Evolutionary conservation across 2,797 vertebrate genomes (phyloP).

Genomic region (Aulostomus chinensis): DNA sequence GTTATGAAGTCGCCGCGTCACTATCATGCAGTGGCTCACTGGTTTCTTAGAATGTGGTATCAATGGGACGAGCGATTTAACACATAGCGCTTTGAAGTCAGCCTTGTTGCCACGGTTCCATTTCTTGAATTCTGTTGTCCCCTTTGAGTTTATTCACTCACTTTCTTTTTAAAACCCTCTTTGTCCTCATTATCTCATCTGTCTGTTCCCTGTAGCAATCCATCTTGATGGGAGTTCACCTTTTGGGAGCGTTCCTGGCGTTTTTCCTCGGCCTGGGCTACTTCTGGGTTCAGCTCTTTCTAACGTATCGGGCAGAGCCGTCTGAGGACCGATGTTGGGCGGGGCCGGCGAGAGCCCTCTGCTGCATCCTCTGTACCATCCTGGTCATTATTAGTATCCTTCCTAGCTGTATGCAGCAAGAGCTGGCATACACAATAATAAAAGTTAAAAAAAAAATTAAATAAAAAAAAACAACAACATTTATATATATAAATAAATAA

Average conservation of each 20-base stretch:
- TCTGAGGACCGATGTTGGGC: slow-evolving; percentile 66
- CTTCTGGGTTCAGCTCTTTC: slow-evolving; percentile 84
- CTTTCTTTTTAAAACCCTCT: background rate
- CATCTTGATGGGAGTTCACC: slow-evolving; percentile 62
- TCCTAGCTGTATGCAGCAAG: background rate
- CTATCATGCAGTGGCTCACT: too few species aligned
- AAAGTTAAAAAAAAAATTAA: too few species aligned
- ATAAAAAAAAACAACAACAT: too few species aligned
- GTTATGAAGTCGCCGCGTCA: too few species aligned
- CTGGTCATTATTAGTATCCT: slow-evolving; percentile 83
- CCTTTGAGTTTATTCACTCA: background rate
- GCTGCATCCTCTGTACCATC: slow-evolving; percentile 65
- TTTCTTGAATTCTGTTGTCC: too few species aligned
- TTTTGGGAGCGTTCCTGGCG: slow-evolving; percentile 79
- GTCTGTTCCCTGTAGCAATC: slow-evolving; percentile 63
- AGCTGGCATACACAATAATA: too few species aligned
- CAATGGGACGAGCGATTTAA: too few species aligned
- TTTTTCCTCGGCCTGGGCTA: slow-evolving; percentile 79
- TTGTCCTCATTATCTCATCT: background rate
- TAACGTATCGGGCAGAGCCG: slow-evolving; percentile 67
- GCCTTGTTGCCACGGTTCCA: too few species aligned
- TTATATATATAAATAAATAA: too few species aligned
- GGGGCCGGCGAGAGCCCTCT: slow-evolving; percentile 50
- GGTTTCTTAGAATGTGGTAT: too few species aligned
- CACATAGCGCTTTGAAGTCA: too few species aligned